Evolutionary conservation across 2,113 vertebrate genomes (phyloP), one percentile per base, ranked within the genome.

Genomic region (Triplophysa rosa): DNA sequence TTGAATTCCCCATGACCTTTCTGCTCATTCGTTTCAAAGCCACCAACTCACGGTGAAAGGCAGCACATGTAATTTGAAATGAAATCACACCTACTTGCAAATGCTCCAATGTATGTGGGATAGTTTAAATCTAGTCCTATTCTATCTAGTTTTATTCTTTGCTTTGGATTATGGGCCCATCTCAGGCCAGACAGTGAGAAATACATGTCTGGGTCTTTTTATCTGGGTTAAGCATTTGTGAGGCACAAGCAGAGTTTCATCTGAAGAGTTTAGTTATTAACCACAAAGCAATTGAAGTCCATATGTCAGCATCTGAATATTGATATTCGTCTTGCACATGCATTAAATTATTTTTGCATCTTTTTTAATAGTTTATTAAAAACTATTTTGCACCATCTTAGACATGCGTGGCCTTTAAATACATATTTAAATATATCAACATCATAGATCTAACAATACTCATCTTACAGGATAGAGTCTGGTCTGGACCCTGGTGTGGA

Each of bases 71-170:
- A 42, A 79, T 71, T 71, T 81, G 68, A 78, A 52, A 81, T 76
- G 29, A 80, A 67, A 81, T 83, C 59, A 17, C 29, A 24, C n/a
- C 49, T 82, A 66, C 68, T 70, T 82, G 56, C 52, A 69, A 59
- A 78, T 49, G 56, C 59, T 80, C 33, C 2, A 64, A 73, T 49
- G 77, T 70, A 84, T 76, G 72, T 66, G 65, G 37, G 80, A 2
- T 2, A 6, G 4, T 11, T 75, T 49, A 56, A 66, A 62, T 42
- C 62, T 37, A n/a, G 33, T 54, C 14, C 69, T 40, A 33, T 19
- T 70, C 58, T 4, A 71, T 77, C 47, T 37, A 45, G 72, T 40
- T 8, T 19, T 29, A 37, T 59, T 47, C 61, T 24, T 24, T 59
- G 7, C 16, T 21, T 63, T 52, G n/a, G 23, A 17, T 52, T 17